Conservation (phyloP, 2,888 invertebrate genomes). For the Protula sp. region DNA sequence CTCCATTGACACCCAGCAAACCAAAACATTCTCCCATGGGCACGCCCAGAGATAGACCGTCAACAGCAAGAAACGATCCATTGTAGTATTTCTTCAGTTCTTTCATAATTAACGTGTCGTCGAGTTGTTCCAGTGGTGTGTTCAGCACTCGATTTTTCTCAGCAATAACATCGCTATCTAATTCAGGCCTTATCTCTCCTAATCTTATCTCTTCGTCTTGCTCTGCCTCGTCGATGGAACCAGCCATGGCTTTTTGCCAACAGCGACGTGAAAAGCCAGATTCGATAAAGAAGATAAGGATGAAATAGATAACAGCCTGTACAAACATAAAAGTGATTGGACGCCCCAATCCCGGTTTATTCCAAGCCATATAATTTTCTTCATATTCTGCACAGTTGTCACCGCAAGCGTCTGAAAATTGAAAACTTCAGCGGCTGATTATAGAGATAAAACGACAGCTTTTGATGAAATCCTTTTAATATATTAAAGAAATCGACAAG, state of each 20-base stretch:
- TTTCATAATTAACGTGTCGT: slow-evolving; percentile 60
- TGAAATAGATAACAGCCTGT: slow-evolving; percentile 62
- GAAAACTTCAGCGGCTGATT: not conserved
- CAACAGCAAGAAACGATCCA: slow-evolving; percentile 62
- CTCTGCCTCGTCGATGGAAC: not conserved
- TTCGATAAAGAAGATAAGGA: slow-evolving; percentile 64
- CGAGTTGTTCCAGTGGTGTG: no score
- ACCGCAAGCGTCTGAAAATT: slow-evolving; percentile 35
- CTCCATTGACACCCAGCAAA: slow-evolving; percentile 62
- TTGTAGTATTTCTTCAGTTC: slow-evolving; percentile 69
- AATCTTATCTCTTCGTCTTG: not conserved
- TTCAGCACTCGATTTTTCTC: slow-evolving; percentile 45
- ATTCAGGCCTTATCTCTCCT: slow-evolving; percentile 18
- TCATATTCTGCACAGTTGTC: slow-evolving; percentile 49
- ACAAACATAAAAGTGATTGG: slow-evolving; percentile 62
- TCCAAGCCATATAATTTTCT: slow-evolving; percentile 63
- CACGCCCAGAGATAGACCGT: slow-evolving; percentile 66
- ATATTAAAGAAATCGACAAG: no score
- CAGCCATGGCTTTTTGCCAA: not conserved
- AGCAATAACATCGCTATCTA: slow-evolving; percentile 49
- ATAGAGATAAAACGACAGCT: no score
- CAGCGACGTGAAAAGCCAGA: slow-evolving; percentile 27
- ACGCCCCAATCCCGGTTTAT: slow-evolving; percentile 66
- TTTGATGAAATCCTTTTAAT: no score
- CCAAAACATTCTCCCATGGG: slow-evolving; percentile 73